Evolutionary conservation across 2,888 invertebrate genomes (phyloP).

Genomic region (Lasioglossum figueresi): DNA sequence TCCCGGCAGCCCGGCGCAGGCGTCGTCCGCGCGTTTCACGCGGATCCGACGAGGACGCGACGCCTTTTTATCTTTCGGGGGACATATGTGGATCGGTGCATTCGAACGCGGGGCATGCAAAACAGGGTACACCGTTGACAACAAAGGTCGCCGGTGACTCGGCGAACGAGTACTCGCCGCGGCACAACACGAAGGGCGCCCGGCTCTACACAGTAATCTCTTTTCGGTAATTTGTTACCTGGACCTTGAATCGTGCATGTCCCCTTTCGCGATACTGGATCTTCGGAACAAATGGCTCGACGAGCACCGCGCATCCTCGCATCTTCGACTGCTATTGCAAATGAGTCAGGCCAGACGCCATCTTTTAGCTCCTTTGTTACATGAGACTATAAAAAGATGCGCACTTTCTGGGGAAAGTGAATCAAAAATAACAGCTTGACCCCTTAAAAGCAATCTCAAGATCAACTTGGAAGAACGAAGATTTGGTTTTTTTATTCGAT

Average conservation of each 20-base stretch:
- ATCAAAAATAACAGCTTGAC: background rate
- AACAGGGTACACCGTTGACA: background rate
- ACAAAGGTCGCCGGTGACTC: conserved; percentile 9
- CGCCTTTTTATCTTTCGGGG: conserved; percentile 23
- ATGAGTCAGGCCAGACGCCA: background rate
- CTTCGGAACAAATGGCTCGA: background rate
- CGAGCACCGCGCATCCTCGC: background rate
- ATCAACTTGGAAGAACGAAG: too few relatives aligned
- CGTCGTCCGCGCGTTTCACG: conserved; percentile 61
- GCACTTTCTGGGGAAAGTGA: background rate
- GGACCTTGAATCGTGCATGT: background rate
- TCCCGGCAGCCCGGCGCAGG: conserved; percentile 66
- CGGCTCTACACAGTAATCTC: background rate
- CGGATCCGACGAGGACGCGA: conserved; percentile 51
- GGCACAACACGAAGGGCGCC: conserved; percentile 16
- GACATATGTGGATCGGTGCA: conserved; percentile 33
- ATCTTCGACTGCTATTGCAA: background rate
- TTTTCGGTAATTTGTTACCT: background rate
- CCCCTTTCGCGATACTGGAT: background rate
- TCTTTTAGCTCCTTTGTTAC: background rate
- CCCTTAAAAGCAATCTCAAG: too few relatives aligned
- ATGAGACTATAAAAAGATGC: background rate
- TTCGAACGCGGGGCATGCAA: conserved; percentile 21
- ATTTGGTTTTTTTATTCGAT: too few relatives aligned
- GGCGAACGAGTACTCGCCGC: background rate